Conservation (phyloP, 2,113 vertebrate species). For the Aptenodytes patagonicus region DNA sequence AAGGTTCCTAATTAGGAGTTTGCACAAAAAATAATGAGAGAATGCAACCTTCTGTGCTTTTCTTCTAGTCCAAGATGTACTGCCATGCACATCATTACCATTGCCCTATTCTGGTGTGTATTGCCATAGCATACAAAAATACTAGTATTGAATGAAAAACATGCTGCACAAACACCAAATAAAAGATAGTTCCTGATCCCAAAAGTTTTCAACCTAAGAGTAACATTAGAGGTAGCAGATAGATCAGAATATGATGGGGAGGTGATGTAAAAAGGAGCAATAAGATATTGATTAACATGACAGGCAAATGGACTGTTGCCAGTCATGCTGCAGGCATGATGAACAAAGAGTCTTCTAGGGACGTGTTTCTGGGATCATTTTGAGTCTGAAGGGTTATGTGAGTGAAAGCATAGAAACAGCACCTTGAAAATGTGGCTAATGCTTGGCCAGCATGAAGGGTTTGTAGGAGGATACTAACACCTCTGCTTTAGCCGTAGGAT, state of each 20-base stretch:
- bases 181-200: not conserved
- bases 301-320: not conserved
- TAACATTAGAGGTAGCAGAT: not conserved
- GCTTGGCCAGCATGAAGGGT: not conserved
- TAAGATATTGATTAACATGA: too few species aligned
- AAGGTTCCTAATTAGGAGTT: not conserved
- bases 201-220: not conserved
- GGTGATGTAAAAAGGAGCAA: not conserved
- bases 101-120: not conserved
- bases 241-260: not conserved
- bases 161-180: not conserved
- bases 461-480: not conserved
- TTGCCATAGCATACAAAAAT: not conserved
- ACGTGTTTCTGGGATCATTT: not conserved
- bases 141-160: not conserved
- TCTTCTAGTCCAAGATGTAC: not conserved
- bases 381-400: not conserved
- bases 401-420: not conserved
- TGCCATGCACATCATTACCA: not conserved
- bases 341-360: not conserved
- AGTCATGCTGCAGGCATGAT: not conserved
- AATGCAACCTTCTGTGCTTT: constrained; percentile 12
- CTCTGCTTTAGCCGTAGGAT: not conserved
- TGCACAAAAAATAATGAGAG: not conserved
- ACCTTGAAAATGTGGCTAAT: not conserved